phyloP scores from a whole-genome alignment of 1,140 invertebrate genomes.

The Mizuhopecten yessoensis region DNA sequence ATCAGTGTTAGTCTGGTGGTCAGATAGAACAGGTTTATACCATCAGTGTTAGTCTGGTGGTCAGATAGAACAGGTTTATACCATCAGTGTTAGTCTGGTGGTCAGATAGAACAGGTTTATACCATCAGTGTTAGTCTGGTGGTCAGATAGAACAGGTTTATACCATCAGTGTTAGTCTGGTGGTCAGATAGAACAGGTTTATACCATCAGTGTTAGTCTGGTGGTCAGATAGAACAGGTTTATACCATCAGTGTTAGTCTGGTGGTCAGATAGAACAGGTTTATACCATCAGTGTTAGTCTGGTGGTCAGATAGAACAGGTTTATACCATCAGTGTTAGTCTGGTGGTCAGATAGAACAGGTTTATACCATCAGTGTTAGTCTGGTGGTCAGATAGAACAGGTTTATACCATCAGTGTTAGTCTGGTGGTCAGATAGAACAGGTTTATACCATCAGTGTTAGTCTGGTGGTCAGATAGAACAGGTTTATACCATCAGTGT shows the following conservation, averaged over 20 bases:
- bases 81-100: not conserved
- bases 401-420: not conserved
- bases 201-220: not conserved
- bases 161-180: not conserved
- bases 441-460: not conserved
- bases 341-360: slow-evolving; percentile 4
- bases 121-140: not conserved
- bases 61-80: slow-evolving; percentile 13
- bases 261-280: not conserved
- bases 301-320: slow-evolving; percentile 6
- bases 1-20: not conserved
- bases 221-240: not conserved
- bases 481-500: not conserved
- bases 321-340: not conserved
- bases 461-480: not conserved
- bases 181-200: not conserved
- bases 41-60: not conserved
- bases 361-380: not conserved
- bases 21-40: not conserved
- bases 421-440: not conserved
- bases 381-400: not conserved
- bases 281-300: not conserved
- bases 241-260: not conserved
- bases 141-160: slow-evolving; percentile 1
- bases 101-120: slow-evolving; percentile 3